Conservation (phyloP, 23 tunicate genomes). For the Botrylloides violaceus region DNA sequence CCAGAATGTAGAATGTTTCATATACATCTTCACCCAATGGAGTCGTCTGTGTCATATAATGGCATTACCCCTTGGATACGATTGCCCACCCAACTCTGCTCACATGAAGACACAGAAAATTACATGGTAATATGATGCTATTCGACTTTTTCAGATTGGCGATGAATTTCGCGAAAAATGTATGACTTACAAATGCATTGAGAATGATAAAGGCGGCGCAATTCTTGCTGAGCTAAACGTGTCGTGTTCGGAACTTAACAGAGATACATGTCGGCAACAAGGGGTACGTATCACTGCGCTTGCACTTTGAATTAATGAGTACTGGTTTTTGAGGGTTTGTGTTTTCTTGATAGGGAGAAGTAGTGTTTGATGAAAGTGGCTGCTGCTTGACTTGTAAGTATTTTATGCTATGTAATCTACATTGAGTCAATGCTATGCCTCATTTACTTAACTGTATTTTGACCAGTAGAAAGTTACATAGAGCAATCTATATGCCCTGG, state of each 20-base stretch:
- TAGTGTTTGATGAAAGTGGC: conserved; percentile 27
- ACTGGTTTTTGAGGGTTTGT: background rate
- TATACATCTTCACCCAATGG: too few species aligned
- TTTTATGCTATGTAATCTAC: background rate
- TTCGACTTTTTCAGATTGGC: conserved; percentile 28
- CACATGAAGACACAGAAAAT: too few species aligned
- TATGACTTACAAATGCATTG: conserved; percentile 25
- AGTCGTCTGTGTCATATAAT: too few species aligned
- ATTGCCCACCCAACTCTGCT: too few species aligned
- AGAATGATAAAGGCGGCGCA: conserved; percentile 24
- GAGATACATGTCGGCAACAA: conserved; percentile 16
- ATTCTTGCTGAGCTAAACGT: background rate
- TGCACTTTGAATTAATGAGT: background rate
- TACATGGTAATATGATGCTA: background rate
- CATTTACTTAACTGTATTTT: too few species aligned
- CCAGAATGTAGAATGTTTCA: too few species aligned
- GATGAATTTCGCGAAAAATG: conserved; percentile 26
- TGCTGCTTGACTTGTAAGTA: conserved; percentile 42
- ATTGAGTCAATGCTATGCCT: background rate
- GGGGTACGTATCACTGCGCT: conserved; percentile 45
- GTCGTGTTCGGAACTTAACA: conserved; percentile 27
- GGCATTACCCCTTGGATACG: too few species aligned
- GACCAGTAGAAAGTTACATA: too few species aligned
- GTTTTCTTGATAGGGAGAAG: conserved; percentile 27
- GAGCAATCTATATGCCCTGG: background rate